Evolutionary conservation across 2,888 invertebrate species (phyloP).

Genomic region (Scaptomyza polygonia): DNA sequence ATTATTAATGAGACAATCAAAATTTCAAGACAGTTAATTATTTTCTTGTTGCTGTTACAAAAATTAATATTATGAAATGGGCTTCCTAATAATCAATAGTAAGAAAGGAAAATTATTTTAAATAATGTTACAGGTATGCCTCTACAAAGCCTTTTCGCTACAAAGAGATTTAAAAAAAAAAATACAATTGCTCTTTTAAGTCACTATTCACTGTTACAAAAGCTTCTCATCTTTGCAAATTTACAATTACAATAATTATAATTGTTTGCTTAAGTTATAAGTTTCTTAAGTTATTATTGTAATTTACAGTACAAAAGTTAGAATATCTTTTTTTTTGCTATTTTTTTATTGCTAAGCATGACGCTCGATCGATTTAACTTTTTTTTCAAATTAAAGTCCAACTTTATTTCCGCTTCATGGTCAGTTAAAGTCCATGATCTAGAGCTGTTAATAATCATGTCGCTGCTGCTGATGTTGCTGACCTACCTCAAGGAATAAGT

Average conservation of each 20-base stretch:
- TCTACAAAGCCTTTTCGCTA: too few relatives aligned
- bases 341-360: too few relatives aligned
- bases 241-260: too few relatives aligned
- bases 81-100: too few relatives aligned
- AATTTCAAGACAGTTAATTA: not conserved
- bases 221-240: too few relatives aligned
- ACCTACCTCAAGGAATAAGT: conserved; percentile 30
- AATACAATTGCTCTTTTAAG: not conserved
- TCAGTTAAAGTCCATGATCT: conserved; percentile 31
- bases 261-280: too few relatives aligned
- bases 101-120: too few relatives aligned
- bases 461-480: conserved; percentile 12
- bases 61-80: not conserved
- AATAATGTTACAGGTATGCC: too few relatives aligned
- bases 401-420: not conserved
- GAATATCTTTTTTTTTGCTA: too few relatives aligned
- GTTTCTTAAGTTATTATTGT: too few relatives aligned
- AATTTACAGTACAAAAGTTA: too few relatives aligned
- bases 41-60: not conserved
- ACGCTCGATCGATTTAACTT: not conserved
- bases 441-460: conserved; percentile 14
- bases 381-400: not conserved
- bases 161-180: too few relatives aligned
- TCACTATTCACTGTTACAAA: not conserved
- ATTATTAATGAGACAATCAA: conserved; percentile 1